Evolutionary conservation across 1,140 invertebrate species (phyloP).

Genomic region (Mesaphorura yosii): DNA sequence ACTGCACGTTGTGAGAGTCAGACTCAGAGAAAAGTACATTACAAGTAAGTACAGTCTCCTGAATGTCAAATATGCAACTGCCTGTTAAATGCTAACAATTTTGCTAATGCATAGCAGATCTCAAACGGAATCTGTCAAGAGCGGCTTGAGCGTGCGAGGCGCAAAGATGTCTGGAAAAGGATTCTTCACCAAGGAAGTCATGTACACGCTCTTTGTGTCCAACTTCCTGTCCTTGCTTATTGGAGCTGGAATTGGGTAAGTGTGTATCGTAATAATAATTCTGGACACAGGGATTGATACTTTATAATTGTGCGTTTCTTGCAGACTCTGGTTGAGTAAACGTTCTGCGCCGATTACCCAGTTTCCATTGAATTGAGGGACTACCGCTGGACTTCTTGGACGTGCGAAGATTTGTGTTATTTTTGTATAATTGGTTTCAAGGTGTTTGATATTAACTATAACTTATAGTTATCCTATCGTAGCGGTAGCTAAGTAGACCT

Average conservation of each 20-base stretch:
- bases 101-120: not conserved
- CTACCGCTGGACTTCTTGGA: slow-evolving; percentile 1
- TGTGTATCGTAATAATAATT: too few species aligned
- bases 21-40: not conserved
- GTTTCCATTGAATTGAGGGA: slow-evolving; percentile 15
- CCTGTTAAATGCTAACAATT: not conserved
- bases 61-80: not conserved
- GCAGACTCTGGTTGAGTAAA: slow-evolving; percentile 23
- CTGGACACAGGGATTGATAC: too few species aligned
- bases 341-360: slow-evolving; percentile 13
- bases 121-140: slow-evolving; percentile 42
- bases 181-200: slow-evolving; percentile 53
- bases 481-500: too few species aligned
- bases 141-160: slow-evolving; percentile 63
- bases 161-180: slow-evolving; percentile 65
- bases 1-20: slow-evolving; percentile 1
- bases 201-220: slow-evolving; percentile 78
- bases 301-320: too few species aligned
- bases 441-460: too few species aligned
- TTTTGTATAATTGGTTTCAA: too few species aligned
- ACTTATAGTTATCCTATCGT: too few species aligned
- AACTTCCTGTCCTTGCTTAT: slow-evolving; percentile 78
- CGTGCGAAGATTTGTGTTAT: too few species aligned
- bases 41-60: slow-evolving; percentile 4
- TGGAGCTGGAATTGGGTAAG: slow-evolving; percentile 81